Evolutionary conservation across 2,797 vertebrate genomes (phyloP).

Genomic region (Halcyon leucocephala): DNA sequence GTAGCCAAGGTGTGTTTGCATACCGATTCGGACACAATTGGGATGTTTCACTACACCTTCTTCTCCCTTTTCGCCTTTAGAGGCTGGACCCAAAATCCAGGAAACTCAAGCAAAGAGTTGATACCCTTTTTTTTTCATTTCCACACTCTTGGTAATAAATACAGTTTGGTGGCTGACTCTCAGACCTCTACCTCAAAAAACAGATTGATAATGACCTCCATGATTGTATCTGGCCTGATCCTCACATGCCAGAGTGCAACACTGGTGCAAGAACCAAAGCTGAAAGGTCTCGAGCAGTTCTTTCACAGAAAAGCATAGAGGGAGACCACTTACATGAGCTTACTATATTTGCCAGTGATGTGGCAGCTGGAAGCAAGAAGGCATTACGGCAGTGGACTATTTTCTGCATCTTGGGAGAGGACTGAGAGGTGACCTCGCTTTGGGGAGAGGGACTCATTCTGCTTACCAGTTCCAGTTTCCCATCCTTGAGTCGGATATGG

Average conservation of each 20-base stretch:
- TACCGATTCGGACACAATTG: background rate
- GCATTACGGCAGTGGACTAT: background rate
- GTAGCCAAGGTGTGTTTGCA: background rate
- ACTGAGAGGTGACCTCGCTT: background rate
- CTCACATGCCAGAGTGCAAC: background rate
- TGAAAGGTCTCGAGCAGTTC: background rate
- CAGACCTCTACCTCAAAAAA: background rate
- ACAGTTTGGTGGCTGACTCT: background rate
- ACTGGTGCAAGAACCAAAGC: background rate
- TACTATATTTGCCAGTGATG: background rate
- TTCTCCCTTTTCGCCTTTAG: background rate
- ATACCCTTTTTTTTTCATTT: background rate
- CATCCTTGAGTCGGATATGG: conserved; percentile 87
- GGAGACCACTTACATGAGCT: background rate
- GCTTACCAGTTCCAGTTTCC: conserved; percentile 90
- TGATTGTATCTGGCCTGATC: background rate
- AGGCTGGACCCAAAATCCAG: background rate
- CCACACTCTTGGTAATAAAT: background rate
- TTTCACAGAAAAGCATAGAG: background rate
- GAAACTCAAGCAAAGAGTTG: background rate
- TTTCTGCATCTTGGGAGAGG: background rate
- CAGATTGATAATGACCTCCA: background rate
- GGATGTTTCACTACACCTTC: background rate
- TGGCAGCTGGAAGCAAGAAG: background rate
- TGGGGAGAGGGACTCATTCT: background rate